Base-by-base conservation (phyloP, 2,113 vertebrate genomes). In the Thinocorus orbignyianus region DNA sequence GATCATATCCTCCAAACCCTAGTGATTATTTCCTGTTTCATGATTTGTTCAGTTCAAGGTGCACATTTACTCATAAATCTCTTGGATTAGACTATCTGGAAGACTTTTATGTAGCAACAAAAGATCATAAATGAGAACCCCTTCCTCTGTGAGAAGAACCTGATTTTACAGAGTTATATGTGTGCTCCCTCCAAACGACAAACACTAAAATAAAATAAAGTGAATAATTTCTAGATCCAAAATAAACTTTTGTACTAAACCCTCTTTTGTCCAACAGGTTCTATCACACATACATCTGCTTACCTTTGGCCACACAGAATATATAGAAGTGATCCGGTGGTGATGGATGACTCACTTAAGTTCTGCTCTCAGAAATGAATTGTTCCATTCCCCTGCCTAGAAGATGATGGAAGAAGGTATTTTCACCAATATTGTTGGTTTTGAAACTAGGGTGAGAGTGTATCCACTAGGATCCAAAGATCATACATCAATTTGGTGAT, bases 311-410 rank as follows among this genome's bases (percentile, higher is more conserved):
- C 57, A 79, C 31, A 65, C 46, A 92, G 33, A 88, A 93, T 52
- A n/a, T 37, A 37, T 4, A 71, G 69, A 71, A 81, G 52, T 57
- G 81, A 79, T 76, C 65, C 81, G 37, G 49, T 89, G 26, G 23
- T 92, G 88, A 95, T 86, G 80, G 65, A 96, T 90, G 83, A 78
- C 31, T 89, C 86, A 89, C 37, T 92, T 87, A 71, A 41, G 31
- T 54, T 96, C 61, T 81, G 31, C 41, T 84, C 52, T 89, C 62
- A 84, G 78, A 93, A 94, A 86, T 41, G 37, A 86, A 95, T 86
- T 3, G 30, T 92, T 93, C 48, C 66, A 84, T 92, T 96, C 83
- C 28, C 17, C 10, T 8, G 24, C 48, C 42, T 86, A 39, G 48
- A 83, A 78, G 39, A 84, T 88, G 88, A 94, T 84, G 44, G 69